These are phyloP conservation scores for Moxostoma hubbsi DNA, from an alignment of 2,797 vertebrate genomes.

Conservation along the genomic window DNA sequence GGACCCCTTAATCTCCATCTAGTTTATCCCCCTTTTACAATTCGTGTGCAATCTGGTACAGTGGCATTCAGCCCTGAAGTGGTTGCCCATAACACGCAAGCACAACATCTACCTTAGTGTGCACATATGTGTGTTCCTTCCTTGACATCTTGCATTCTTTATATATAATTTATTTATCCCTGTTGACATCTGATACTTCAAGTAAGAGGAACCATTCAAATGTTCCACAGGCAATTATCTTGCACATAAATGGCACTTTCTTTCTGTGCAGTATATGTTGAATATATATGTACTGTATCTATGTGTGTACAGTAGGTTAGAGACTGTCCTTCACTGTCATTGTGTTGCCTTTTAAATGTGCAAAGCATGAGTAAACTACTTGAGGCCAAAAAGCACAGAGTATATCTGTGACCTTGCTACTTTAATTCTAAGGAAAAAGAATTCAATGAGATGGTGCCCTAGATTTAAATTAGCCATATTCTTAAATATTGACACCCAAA, in stretches of 20 bases:
- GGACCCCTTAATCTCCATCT: slow-evolving; percentile 36
- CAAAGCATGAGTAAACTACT: slow-evolving; percentile 31
- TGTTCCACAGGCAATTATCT: not conserved
- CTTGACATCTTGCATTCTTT: not conserved
- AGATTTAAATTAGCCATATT: slow-evolving; percentile 24
- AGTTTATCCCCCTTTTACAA: slow-evolving; percentile 38
- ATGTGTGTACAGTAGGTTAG: not conserved
- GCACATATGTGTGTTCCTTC: not conserved
- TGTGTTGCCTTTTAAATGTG: slow-evolving; percentile 4
- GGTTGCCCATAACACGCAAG: slow-evolving; percentile 6
- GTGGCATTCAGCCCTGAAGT: slow-evolving; percentile 32
- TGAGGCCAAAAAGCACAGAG: slow-evolving; percentile 31
- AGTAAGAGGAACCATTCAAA: not conserved
- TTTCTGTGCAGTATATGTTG: not conserved
- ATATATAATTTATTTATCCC: not conserved
- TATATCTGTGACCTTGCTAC: slow-evolving; percentile 36
- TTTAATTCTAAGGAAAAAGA: slow-evolving; percentile 35
- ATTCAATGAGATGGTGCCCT: slow-evolving; percentile 35
- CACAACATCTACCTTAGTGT: not conserved
- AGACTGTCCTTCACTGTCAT: slow-evolving; percentile 1
- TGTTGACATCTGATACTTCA: not conserved
- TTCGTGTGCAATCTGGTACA: slow-evolving; percentile 43
- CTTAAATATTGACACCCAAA: not conserved
- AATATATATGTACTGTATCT: not conserved
- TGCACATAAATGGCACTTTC: too few species aligned